phyloP scores from a whole-genome alignment of 2,888 invertebrate genomes.

The Heteromurus nitidus region DNA sequence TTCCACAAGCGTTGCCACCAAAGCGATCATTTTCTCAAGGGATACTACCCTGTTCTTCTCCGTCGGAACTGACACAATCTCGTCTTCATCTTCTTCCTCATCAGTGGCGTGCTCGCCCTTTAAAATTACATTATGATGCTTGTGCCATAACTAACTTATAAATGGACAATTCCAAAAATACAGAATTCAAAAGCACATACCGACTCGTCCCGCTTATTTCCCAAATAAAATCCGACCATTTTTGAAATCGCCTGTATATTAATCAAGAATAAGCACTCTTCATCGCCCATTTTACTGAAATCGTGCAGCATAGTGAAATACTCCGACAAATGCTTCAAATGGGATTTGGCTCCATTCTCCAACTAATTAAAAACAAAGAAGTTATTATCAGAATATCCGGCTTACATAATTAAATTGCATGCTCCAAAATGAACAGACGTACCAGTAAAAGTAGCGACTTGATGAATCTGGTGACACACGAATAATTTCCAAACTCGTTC shows the following conservation, averaged over 20 bases:
- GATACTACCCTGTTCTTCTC: constrained; percentile 92
- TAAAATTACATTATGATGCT: constrained; percentile 75
- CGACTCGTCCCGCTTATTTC: constrained; percentile 85
- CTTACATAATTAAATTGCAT: neutral
- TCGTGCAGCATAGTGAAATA: constrained; percentile 94
- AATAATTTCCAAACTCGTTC: constrained; percentile 82
- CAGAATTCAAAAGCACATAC: constrained; percentile 76
- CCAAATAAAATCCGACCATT: constrained; percentile 94
- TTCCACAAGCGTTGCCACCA: constrained; percentile 91
- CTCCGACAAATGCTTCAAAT: constrained; percentile 91
- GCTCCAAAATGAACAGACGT: constrained; percentile 75
- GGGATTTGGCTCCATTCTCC: constrained; percentile 91
- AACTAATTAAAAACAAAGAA: constrained; percentile 78
- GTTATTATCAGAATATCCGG: neutral
- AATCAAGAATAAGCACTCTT: constrained; percentile 91
- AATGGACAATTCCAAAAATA: constrained; percentile 2
- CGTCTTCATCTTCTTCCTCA: constrained; percentile 83
- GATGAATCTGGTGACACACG: constrained; percentile 94
- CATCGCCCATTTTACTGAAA: constrained; percentile 96
- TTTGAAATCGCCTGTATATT: constrained; percentile 91
- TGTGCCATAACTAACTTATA: too few species aligned
- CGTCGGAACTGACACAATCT: constrained; percentile 80
- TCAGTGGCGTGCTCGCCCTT: constrained; percentile 82
- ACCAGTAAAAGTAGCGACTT: constrained; percentile 89
- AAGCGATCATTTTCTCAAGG: constrained; percentile 95